Evolutionary conservation across 2,888 invertebrate genomes (phyloP), one percentile per base, ranked within the genome.

Genomic region (Rhorus exstirpatorius): DNA sequence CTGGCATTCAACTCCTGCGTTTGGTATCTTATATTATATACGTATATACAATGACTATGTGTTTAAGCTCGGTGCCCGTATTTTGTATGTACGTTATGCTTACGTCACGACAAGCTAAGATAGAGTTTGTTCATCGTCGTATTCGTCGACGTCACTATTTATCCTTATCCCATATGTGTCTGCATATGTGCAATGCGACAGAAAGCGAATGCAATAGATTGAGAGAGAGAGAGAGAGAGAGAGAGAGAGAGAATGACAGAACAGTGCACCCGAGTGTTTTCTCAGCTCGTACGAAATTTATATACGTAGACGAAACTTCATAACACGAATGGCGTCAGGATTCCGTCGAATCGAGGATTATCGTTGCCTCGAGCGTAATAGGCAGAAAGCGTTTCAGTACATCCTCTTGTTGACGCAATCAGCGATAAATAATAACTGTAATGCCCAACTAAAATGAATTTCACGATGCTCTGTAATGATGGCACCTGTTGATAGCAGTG

Each of bases 201-300:
- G 68, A 68, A 21, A 38, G 49, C 19, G 67, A 67, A 19, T 14
- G 26, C 14, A 35, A 49, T 38, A 63, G 24, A 24, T 14, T 8
- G n/a, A n/a, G n/a, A n/a, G n/a, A n/a, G n/a, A n/a, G n/a, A n/a
- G n/a, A n/a, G n/a, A n/a, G n/a, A n/a, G 41, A 31, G 35, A 67
- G 51, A 35, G 8, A 60, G 38, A 31, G 51, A 71, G 44, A 44
- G 76, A 81, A 60, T 46, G 53, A 72, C 35, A 46, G 81, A 81
- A 81, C 81, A 81, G 72, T 81, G 81, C 72, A 67, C 41, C 60
- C 72, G 61, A 81, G 81, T 81, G 81, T 81, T 72, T 81, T 77
- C 61, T 26, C 41, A 10, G 31, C 49, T 61, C 51, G 24, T 12
- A 44, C 26, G 2, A 44, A 31, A 58, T 55, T 44, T 55, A 14